Evolutionary conservation across 2,797 vertebrate genomes (phyloP).

Genomic region (Rallus crepitans): DNA sequence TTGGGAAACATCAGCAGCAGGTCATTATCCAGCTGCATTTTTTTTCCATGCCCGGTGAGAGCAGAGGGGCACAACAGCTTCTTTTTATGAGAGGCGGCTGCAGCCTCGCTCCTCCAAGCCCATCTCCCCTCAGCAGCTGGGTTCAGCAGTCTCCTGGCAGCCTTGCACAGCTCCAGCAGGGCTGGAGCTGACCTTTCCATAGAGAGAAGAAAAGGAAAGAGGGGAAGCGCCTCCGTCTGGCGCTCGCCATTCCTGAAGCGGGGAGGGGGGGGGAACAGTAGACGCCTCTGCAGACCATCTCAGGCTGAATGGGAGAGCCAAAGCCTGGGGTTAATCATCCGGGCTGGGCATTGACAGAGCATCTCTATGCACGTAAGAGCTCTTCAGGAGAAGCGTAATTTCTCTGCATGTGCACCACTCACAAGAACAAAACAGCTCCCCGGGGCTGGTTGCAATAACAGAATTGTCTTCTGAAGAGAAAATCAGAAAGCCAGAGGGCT

Average conservation of each 20-base stretch:
- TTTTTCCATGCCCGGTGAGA: background rate
- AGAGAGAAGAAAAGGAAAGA: background rate
- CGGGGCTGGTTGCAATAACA: background rate
- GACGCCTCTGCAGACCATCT: background rate
- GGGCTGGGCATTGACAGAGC: background rate
- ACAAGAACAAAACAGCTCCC: conserved; percentile 31
- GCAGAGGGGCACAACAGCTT: background rate
- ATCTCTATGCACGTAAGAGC: background rate
- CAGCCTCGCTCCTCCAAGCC: background rate
- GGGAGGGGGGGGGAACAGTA: background rate
- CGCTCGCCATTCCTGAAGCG: background rate
- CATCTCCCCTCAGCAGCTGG: background rate
- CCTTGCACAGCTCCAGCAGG: fast-evolving
- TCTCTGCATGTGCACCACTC: background rate
- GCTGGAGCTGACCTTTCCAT: background rate
- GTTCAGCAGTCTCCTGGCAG: background rate
- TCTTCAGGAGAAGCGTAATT: background rate
- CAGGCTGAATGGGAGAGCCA: background rate
- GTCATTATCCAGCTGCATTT: background rate
- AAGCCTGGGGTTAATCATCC: background rate
- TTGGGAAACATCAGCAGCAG: background rate
- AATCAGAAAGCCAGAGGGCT: conserved; percentile 13
- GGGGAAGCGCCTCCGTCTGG: background rate
- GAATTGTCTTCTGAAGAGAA: conserved; percentile 20
- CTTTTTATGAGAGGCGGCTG: background rate